Evolutionary conservation across 2,888 invertebrate genomes (phyloP).

Genomic region (Tachina grossa): DNA sequence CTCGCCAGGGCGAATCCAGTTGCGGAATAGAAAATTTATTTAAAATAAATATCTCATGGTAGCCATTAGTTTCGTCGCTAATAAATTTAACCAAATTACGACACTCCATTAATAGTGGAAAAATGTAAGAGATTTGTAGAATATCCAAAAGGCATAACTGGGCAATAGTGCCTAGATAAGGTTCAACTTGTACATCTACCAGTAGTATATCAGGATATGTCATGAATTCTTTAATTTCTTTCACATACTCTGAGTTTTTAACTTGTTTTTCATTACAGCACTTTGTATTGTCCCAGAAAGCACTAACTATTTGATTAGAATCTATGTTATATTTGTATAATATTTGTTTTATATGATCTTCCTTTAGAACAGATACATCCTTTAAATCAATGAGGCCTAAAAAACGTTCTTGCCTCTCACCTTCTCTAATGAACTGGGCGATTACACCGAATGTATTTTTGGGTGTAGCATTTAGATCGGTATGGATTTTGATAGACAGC

Average conservation of each 20-base stretch:
- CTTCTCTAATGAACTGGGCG: conserved; percentile 40
- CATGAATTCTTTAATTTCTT: conserved; percentile 34
- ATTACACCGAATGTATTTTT: conserved; percentile 38
- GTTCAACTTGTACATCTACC: conserved; percentile 37
- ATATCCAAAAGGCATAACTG: conserved; percentile 53
- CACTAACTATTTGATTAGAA: conserved; percentile 56
- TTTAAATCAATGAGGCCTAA: conserved; percentile 48
- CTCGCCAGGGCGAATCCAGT: conserved; percentile 64
- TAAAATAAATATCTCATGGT: conserved; percentile 35
- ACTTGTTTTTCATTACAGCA: conserved; percentile 3
- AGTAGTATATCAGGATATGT: conserved; percentile 28
- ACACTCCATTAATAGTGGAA: conserved; percentile 42
- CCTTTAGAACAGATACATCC: conserved; percentile 4
- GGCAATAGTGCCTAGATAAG: conserved; percentile 32
- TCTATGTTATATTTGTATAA: conserved; percentile 61
- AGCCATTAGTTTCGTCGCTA: conserved; percentile 41
- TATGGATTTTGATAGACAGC: conserved; percentile 56
- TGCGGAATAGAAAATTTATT: conserved; percentile 32
- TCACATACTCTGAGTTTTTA: conserved; percentile 41
- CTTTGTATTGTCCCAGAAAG: conserved; percentile 49
- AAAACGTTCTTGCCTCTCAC: conserved; percentile 32
- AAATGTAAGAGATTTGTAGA: conserved; percentile 45
- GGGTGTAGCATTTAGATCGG: conserved; percentile 32
- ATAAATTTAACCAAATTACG: conserved; percentile 58
- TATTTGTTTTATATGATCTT: conserved; percentile 48